Base-by-base conservation (phyloP, 2,888 invertebrate genomes). In the Microplitis deprimator region DNA sequence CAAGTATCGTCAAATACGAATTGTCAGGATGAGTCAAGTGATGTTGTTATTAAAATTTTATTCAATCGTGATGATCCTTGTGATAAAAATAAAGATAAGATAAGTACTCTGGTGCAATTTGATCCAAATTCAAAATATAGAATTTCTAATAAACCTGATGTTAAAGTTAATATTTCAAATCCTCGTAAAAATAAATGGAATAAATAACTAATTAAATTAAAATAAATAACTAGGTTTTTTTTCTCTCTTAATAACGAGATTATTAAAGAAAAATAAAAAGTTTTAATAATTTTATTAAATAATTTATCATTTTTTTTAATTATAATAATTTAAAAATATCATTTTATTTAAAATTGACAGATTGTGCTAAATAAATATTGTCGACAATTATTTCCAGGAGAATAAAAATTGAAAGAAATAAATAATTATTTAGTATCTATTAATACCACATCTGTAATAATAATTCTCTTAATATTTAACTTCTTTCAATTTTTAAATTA, bases 31-130 rank as follows among this genome's bases (percentile, higher is more conserved):
- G 17, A 67, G 20, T 38, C 50, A 62, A 17, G 68, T 16, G 61
- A 59, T 16, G 68, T 77, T 38, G 29, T 77, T 13, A 77, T 77
- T 17, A 77, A 64, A 73, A 73, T 77, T 60, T 16, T 73, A 4
- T 73, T 77, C 20, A 61, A 73, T 68, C 73, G 59, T 67, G 61
- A 72, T 41, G 68, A 76, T n/a, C 62, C 72, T 0, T 65, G 41
- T 64, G n/a, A 20, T 4, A 76, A 76, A 29, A 72, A 60, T 61
- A 38, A 61, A 6, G 29, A 29, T 29, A 29, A 29, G 4, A 29
- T 29, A 29, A 29, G 2, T 29, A 71, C 39, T 16, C 4, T 5
- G 4, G 4, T 50, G 5, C 50, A 13, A 50, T 50, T 50, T 50
- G 50, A 50, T 8, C 10, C 8, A 50, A 50, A 50, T 13, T 50